Evolutionary conservation across 2,113 vertebrate genomes (phyloP).

Genomic region (Mirounga angustirostris): DNA sequence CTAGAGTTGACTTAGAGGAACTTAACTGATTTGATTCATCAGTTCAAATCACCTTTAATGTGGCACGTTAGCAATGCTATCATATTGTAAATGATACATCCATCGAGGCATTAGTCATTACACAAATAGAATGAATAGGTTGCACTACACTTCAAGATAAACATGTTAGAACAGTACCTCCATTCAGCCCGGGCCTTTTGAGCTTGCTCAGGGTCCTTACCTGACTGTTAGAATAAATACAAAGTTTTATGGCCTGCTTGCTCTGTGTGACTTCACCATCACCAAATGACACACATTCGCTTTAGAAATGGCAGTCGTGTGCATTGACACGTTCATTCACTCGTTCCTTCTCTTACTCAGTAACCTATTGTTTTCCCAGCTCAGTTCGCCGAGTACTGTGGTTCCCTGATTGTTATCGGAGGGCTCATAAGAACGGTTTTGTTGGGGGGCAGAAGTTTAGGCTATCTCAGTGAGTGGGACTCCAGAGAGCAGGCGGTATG

Average conservation of each 20-base stretch:
- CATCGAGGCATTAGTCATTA: constrained; percentile 74
- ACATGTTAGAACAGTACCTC: constrained; percentile 67
- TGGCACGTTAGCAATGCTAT: constrained; percentile 71
- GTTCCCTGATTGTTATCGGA: background rate
- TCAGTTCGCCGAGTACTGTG: background rate
- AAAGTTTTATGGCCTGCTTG: constrained; percentile 69
- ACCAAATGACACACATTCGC: constrained; percentile 14
- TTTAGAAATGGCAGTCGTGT: constrained; percentile 32
- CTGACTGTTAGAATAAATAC: constrained; percentile 33
- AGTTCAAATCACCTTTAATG: constrained; percentile 75
- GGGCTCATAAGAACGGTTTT: background rate
- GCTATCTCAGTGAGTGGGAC: background rate
- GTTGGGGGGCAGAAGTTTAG: background rate
- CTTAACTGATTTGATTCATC: constrained; percentile 76
- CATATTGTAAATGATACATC: constrained; percentile 68
- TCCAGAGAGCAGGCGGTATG: background rate
- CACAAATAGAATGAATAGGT: constrained; percentile 71
- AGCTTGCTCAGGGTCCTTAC: constrained; percentile 58
- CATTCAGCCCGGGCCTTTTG: constrained; percentile 65
- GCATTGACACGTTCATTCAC: background rate
- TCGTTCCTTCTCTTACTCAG: constrained; percentile 30
- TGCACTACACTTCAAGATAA: constrained; percentile 73
- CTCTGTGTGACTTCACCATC: constrained; percentile 68
- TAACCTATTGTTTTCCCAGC: constrained; percentile 16
- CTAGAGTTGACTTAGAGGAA: constrained; percentile 15